These are phyloP conservation scores for Pelobates cultripes DNA, from an alignment of 2,797 vertebrate genomes.

Conservation along the genomic window DNA sequence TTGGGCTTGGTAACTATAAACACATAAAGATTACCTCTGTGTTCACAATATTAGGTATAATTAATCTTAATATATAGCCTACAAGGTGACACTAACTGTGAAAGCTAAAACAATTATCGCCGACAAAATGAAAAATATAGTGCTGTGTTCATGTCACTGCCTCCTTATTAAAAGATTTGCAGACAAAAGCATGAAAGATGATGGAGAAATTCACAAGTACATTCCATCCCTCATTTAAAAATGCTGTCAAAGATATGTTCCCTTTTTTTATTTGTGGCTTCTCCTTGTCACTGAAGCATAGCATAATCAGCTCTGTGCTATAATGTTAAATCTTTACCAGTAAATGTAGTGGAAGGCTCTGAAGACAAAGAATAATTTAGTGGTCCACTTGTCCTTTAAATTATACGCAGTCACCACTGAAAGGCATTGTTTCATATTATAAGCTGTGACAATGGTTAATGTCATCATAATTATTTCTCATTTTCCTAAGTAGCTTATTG, in stretches of 20 bases:
- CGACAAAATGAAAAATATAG: slow-evolving; percentile 41
- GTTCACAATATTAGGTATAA: slow-evolving; percentile 41
- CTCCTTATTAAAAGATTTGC: slow-evolving; percentile 50
- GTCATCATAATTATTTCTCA: slow-evolving; percentile 1
- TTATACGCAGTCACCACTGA: background rate
- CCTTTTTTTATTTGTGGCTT: slow-evolving; percentile 50
- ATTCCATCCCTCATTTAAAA: slow-evolving; percentile 50
- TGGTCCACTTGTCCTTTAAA: background rate
- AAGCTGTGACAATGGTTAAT: background rate
- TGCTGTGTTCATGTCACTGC: slow-evolving; percentile 46
- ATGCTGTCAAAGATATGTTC: slow-evolving; percentile 45
- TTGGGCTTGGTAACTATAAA: accelerated
- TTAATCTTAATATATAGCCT: slow-evolving; percentile 4
- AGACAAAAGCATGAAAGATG: slow-evolving; percentile 51
- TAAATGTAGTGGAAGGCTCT: slow-evolving; percentile 13
- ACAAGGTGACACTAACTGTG: slow-evolving; percentile 26
- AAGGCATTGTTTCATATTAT: background rate
- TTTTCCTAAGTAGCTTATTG: background rate
- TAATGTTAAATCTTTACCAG: slow-evolving; percentile 43
- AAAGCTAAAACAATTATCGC: slow-evolving; percentile 20
- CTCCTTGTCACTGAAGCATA: slow-evolving; percentile 55
- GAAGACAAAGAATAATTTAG: background rate
- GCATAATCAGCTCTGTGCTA: slow-evolving; percentile 48
- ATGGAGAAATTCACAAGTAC: slow-evolving; percentile 42
- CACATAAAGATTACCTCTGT: background rate